Percentiles rank a stretch among this genome's conserved stretches.
Conservation (phyloP, 2,888 invertebrate species). For the Scelioninae gen. 1 region DNA sequence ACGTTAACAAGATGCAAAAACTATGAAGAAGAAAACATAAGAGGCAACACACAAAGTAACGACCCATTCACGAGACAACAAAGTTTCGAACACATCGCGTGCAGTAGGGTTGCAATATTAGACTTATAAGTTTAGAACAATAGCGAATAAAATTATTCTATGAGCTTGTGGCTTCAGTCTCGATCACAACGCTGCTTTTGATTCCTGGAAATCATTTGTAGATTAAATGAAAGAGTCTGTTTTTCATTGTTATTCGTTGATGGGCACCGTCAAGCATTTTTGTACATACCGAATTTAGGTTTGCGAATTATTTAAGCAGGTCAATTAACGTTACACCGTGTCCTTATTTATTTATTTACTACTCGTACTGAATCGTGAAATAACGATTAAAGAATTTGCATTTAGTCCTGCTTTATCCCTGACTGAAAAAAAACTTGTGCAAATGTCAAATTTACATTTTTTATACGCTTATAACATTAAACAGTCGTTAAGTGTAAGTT, state of each 20-base stretch:
- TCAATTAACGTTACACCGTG: conserved; percentile 58
- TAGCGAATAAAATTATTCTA: conserved; percentile 74
- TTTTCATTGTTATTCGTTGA: too few species aligned
- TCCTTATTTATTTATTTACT: conserved; percentile 49
- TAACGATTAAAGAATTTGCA: too few species aligned
- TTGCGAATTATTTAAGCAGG: conserved; percentile 60
- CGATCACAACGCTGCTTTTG: conserved; percentile 55
- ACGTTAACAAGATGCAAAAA: too few species aligned
- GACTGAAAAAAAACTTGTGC: too few species aligned
- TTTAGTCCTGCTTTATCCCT: background rate
- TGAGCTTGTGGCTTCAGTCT: conserved; percentile 77
- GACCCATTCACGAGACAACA: too few species aligned
- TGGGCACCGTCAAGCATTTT: conserved; percentile 59
- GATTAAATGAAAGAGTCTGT: too few species aligned
- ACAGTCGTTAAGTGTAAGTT: too few species aligned
- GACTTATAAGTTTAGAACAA: conserved; percentile 76
- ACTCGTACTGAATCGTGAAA: too few species aligned
- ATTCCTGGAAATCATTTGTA: conserved; percentile 56
- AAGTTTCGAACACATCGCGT: conserved; percentile 68
- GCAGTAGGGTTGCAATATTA: conserved; percentile 80
- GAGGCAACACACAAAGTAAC: too few species aligned
- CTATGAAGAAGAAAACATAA: too few species aligned
- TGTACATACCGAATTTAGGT: conserved; percentile 51
- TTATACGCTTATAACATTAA: too few species aligned
- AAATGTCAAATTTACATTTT: too few species aligned